Conservation (phyloP, 2,797 vertebrate genomes). For the Clarias laeviceps region DNA sequence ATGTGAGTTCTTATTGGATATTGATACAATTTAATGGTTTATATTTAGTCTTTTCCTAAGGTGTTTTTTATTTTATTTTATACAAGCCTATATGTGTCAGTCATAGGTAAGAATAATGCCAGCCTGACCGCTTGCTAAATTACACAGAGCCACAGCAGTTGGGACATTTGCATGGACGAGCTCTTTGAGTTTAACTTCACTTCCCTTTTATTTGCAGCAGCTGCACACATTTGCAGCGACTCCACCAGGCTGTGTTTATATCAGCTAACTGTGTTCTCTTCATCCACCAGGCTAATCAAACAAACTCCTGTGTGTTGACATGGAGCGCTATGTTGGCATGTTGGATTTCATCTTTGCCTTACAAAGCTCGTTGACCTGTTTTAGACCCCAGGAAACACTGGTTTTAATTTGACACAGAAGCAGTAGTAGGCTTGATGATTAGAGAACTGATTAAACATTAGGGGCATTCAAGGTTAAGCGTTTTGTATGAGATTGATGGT, state of each 20-base stretch:
- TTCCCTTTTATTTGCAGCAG: constrained; percentile 54
- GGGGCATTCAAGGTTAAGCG: neutral
- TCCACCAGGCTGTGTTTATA: constrained; percentile 39
- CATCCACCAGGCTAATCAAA: constrained; percentile 33
- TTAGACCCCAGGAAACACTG: constrained; percentile 23
- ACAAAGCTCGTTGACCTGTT: neutral
- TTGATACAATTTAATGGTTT: neutral
- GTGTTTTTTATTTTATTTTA: neutral
- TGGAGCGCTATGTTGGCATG: constrained; percentile 16
- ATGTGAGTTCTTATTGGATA: neutral
- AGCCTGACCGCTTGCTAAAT: constrained; percentile 5
- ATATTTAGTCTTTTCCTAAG: neutral
- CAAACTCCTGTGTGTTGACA: constrained; percentile 32
- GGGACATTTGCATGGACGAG: constrained; percentile 49
- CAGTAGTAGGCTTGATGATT: constrained; percentile 27
- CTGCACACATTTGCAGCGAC: constrained; percentile 9
- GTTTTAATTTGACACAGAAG: constrained; percentile 30
- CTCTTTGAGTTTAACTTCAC: constrained; percentile 44
- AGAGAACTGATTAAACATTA: constrained; percentile 26
- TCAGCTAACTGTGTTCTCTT: constrained; percentile 21
- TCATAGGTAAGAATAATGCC: neutral
- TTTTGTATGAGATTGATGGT: constrained; percentile 21
- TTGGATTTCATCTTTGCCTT: constrained; percentile 18
- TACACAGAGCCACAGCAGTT: constrained; percentile 20
- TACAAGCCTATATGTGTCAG: too few relatives aligned